Base-by-base conservation (phyloP, 2,113 vertebrate species). In the Poecilia latipinna region DNA sequence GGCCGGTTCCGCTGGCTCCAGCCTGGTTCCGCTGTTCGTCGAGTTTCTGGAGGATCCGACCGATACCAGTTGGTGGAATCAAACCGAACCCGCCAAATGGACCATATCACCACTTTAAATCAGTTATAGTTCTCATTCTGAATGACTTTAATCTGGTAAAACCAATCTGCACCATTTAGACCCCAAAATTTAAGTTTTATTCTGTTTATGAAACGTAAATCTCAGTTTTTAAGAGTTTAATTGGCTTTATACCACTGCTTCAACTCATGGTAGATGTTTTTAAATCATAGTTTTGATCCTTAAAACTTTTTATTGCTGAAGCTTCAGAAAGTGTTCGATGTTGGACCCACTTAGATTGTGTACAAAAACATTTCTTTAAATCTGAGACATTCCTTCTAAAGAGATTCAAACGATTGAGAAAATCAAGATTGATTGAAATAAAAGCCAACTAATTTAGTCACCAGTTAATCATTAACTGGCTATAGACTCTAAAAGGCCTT, bases 1-100 rank as follows among this genome's bases (percentile, higher is more conserved):
- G 44, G 3, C 11, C 8, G 64, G 63, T 24, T 12, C 28, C 12
- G 26, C 26, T 22, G 68, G 68, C 57, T 2, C 4, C 69, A 15
- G 67, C 29, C 44, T 68, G 73, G 28, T n/a, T 54, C 51, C 2
- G 19, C 51, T 57, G 51, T 2, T 24, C 17, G 22, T 57, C 61
- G 70, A 68, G 32, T 68, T 66, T 62, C 35, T 71, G 65, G 54
- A 19, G n/a, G 51, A 70, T 33, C 68, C 31, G 12, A 61, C 42
- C 42, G 60, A 61, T 32, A 31, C 44, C 74, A 72, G 71, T 5
- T 0, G 2, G 0, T 19, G 5, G 0, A 19, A 6, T 5, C 17
- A 48, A 37, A 11, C 35, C 35, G 44, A 19, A 48, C 44, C 44
- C 17, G 44, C 12, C 13, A 19, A 48, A 48, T 19, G 44, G 17